These are phyloP conservation scores for Callipepla squamata DNA, from an alignment of 2,113 vertebrate genomes.

Conservation along the genomic window DNA sequence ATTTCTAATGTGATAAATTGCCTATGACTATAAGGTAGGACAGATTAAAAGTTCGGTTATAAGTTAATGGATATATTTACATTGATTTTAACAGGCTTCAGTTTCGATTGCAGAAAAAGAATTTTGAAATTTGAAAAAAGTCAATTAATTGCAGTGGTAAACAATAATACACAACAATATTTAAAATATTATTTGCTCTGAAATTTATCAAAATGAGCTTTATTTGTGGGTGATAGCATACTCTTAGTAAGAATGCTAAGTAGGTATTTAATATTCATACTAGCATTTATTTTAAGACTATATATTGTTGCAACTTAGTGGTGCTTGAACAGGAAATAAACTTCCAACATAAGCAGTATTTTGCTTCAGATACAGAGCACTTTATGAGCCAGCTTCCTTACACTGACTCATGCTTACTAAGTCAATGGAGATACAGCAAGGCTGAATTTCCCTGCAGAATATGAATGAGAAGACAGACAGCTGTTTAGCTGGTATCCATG, in stretches of 20 bases:
- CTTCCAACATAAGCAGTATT: neutral
- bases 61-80: neutral
- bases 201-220: neutral
- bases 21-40: neutral
- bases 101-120: neutral
- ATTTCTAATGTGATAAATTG: neutral
- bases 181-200: neutral
- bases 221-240: neutral
- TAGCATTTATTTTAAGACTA: neutral
- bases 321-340: conserved; percentile 10
- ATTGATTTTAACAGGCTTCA: neutral
- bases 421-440: neutral
- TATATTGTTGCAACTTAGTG: neutral
- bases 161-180: neutral
- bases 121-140: neutral
- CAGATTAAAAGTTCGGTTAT: neutral
- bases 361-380: neutral
- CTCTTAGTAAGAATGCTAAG: neutral
- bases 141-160: neutral
- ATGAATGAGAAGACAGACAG: neutral
- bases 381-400: neutral
- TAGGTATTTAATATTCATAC: neutral
- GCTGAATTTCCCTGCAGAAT: neutral
- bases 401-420: neutral
- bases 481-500: neutral